Evolutionary conservation across 2,888 invertebrate species (phyloP).

Genomic region (Rhamphomyia laevipes): DNA sequence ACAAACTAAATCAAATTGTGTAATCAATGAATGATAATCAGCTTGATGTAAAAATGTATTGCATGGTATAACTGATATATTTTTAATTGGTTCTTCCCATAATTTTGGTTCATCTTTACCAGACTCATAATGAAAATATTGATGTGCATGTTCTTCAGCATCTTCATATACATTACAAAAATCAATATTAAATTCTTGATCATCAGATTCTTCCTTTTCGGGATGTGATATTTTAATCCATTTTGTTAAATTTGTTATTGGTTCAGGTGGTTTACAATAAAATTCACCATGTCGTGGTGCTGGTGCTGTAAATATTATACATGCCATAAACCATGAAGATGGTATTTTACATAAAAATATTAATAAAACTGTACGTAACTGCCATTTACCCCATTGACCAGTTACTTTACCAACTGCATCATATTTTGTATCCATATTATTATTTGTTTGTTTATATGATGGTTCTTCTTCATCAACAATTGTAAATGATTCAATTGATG

Average conservation of each 20-base stretch:
- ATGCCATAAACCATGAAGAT: constrained; percentile 42
- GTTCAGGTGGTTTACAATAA: constrained; percentile 37
- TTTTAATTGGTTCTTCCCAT: constrained; percentile 31
- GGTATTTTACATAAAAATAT: constrained; percentile 40
- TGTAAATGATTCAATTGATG: neutral
- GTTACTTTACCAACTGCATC: constrained; percentile 38
- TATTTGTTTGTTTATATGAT: neutral
- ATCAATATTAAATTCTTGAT: constrained; percentile 36
- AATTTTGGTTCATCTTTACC: constrained; percentile 27
- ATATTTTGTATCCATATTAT: constrained; percentile 32
- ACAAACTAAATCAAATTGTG: constrained; percentile 39
- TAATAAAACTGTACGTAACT: constrained; percentile 35
- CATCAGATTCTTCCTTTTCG: constrained; percentile 32
- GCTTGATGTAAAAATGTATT: constrained; percentile 32
- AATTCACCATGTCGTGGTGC: constrained; percentile 37
- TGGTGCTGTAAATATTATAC: constrained; percentile 40
- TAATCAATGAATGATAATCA: constrained; percentile 34
- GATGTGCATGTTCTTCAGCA: constrained; percentile 33
- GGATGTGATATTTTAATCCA: constrained; percentile 39
- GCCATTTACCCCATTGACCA: constrained; percentile 40
- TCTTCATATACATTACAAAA: constrained; percentile 37
- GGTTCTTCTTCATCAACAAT: neutral
- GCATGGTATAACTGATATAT: constrained; percentile 33
- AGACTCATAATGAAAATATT: constrained; percentile 30
- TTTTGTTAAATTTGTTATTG: constrained; percentile 28